Base-by-base conservation (phyloP, 2,888 invertebrate genomes). In the Cephus runcator region DNA sequence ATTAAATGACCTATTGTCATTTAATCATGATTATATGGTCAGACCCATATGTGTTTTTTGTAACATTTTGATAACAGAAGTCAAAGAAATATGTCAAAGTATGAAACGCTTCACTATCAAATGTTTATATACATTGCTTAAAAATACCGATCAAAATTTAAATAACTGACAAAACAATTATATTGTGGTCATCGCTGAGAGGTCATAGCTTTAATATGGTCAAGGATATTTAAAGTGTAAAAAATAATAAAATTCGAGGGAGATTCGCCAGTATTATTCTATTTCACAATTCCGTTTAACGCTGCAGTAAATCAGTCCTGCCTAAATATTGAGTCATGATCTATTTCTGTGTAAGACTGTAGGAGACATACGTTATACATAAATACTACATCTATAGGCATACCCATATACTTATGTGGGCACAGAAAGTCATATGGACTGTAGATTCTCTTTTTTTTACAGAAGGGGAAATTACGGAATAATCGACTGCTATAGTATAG, bases 311-410 rank as follows among this genome's bases (percentile, higher is more conserved):
- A 77, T 75, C 75, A 80, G 56, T 40, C 80, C 83, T 84, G 83
- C 83, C 87, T 81, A 87, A 86, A 87, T 87, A 87, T 86, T 86
- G 87, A 88, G 86, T 87, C 87, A 87, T 83, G 35, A 69, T 83
- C 82, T 87, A 87, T 87, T 87, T 87, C 83, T 83, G 86, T 84
- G 77, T 76, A 76, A 79, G 78, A 74, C 69, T 76, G 74, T 23
- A 15, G 35, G 69, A 69, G 74, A 34, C 73, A 73, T 36, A 69
- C 74, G 40, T 76, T 31, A 33, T 71, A 23, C 31, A 71, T 9
- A 12, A 33, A 6, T 31, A 31, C 33, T 31, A 31, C 23, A 71
- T 34, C 31, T 71, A 31, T 15, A 71, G 71, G 1, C 6, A 23
- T 56, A 0, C 56, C 56, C 56, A 23, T 56, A 56, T 23, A 23